Evolutionary conservation across 2,113 vertebrate species (phyloP).

Genomic region (Vidua macroura): DNA sequence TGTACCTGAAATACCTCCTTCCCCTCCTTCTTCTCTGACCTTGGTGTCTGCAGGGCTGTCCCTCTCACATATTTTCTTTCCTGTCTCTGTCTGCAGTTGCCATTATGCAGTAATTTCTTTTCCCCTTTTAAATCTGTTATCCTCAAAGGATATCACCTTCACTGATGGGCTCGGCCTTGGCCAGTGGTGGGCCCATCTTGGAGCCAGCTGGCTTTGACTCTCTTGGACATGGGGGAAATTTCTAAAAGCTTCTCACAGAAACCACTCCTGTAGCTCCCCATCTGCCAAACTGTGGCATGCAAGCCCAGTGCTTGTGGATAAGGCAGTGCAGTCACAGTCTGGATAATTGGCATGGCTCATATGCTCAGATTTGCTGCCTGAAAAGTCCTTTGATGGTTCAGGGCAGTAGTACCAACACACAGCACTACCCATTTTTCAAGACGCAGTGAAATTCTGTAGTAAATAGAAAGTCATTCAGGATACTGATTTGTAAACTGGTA

Average conservation of each 20-base stretch:
- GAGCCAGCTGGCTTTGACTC: neutral
- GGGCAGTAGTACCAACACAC: neutral
- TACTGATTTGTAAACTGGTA: neutral
- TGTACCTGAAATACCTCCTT: neutral
- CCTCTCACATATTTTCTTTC: neutral
- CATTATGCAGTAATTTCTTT: neutral
- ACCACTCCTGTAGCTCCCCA: neutral
- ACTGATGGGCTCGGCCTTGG: accelerated
- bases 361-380: neutral
- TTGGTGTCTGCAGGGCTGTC: neutral
- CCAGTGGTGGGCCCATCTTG: neutral
- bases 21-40: neutral
- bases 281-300: neutral
- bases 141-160: too few species aligned
- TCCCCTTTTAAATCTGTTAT: neutral
- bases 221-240: neutral
- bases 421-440: neutral
- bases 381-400: neutral
- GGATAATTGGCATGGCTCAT: neutral
- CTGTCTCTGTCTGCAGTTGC: neutral
- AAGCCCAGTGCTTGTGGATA: neutral
- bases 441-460: neutral
- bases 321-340: accelerated
- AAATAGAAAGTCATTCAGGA: neutral
- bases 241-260: neutral